These are phyloP conservation scores for Ianthella basta DNA, from an alignment of 37 sponge, comb jelly and placozoan genomes.

Conservation along the genomic window DNA sequence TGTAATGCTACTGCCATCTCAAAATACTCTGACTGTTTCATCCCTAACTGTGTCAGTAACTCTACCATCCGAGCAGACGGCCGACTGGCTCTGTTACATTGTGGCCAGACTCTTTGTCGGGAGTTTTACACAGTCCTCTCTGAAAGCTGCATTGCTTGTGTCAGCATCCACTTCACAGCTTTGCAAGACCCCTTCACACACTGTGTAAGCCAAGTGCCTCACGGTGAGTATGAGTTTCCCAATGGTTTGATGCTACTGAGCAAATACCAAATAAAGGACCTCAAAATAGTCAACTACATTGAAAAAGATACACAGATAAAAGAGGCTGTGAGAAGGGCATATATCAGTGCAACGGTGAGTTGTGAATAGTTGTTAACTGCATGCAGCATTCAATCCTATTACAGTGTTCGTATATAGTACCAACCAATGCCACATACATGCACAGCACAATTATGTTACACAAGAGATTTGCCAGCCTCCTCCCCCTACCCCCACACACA, in stretches of 20 bases:
- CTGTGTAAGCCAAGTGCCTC: neutral
- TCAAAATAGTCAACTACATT: neutral
- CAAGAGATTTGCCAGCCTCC: too few relatives aligned
- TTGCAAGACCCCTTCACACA: neutral
- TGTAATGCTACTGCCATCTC: neutral
- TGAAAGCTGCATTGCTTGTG: neutral
- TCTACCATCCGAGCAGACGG: too few relatives aligned
- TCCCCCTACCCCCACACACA: too few relatives aligned
- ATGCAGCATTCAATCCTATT: too few relatives aligned
- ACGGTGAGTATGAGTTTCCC: neutral
- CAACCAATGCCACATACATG: too few relatives aligned
- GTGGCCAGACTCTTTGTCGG: neutral
- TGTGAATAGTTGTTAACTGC: too few relatives aligned
- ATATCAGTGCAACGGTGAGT: neutral
- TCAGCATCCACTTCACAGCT: neutral
- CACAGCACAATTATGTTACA: too few relatives aligned
- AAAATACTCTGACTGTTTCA: neutral
- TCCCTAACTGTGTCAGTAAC: neutral
- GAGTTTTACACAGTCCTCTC: neutral
- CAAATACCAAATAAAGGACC: neutral
- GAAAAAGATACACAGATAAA: neutral
- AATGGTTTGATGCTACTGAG: neutral
- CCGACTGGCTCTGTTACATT: neutral
- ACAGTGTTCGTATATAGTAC: too few relatives aligned
- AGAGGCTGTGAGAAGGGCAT: neutral